Conservation (phyloP, 2,888 invertebrate genomes). For the Caenorhabditis zanzibari region DNA sequence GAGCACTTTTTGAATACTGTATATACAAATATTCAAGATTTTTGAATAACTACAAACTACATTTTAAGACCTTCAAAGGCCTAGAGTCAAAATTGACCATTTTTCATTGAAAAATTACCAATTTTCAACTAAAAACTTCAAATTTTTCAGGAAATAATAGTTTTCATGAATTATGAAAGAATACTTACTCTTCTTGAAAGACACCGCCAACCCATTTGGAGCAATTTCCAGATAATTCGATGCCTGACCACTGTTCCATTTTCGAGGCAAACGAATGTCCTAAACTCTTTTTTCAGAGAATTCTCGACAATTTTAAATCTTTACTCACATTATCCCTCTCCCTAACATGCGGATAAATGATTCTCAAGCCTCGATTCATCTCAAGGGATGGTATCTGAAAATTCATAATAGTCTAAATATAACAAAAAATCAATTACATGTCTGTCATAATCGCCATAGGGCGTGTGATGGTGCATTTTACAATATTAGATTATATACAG, state of each 20-base stretch:
- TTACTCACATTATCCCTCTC: conserved; percentile 40
- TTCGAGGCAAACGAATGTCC: conserved; percentile 24
- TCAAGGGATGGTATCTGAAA: conserved; percentile 2
- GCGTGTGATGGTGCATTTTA: not conserved
- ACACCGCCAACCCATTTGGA: conserved; percentile 24
- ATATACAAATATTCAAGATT: no score
- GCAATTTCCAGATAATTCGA: conserved; percentile 41
- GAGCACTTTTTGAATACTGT: no score
- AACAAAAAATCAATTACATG: not conserved
- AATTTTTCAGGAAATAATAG: no score
- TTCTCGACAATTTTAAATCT: not conserved
- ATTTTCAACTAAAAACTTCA: no score
- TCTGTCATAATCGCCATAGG: conserved; percentile 9
- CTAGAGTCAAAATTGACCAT: no score
- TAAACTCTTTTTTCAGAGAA: conserved; percentile 6
- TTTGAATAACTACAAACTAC: no score
- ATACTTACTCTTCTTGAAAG: conserved; percentile 49
- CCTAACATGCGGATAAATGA: conserved; percentile 32
- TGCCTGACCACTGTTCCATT: conserved; percentile 52
- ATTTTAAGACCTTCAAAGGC: no score
- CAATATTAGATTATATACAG: not conserved
- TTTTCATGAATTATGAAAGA: not conserved
- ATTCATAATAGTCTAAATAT: not conserved
- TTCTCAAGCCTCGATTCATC: conserved; percentile 6
- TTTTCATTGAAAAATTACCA: no score